phyloP scores from a whole-genome alignment of 2,888 invertebrate species.

The Pachymerium ferrugineum region DNA sequence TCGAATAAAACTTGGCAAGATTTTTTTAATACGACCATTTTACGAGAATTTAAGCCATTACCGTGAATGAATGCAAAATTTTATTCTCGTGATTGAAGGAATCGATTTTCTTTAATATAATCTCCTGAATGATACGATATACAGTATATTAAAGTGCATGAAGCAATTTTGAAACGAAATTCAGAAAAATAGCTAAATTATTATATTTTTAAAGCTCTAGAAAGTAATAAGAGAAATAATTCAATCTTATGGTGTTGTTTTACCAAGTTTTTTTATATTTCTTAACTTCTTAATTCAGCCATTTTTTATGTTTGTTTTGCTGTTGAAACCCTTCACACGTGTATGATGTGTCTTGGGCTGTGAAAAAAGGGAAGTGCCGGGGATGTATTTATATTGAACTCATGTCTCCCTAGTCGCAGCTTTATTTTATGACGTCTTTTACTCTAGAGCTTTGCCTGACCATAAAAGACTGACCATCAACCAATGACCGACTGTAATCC shows the following conservation, averaged over 20 bases:
- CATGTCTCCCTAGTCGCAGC: constrained; percentile 15
- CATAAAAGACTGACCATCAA: constrained; percentile 8
- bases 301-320: not conserved
- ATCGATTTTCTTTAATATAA: constrained; percentile 4
- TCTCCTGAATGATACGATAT: constrained; percentile 11
- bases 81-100: not conserved
- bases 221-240: not conserved
- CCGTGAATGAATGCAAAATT: not conserved
- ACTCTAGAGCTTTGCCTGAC: constrained; percentile 4
- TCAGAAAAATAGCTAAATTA: too few relatives aligned
- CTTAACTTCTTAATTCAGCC: not conserved
- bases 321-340: too few relatives aligned
- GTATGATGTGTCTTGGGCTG: not conserved
- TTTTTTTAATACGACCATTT: not conserved
- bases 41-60: not conserved
- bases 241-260: too few relatives aligned
- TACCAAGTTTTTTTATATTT: not conserved
- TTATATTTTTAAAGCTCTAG: too few relatives aligned
- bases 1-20: not conserved
- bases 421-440: constrained; percentile 22
- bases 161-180: not conserved
- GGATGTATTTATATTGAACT: constrained; percentile 25
- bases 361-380: not conserved
- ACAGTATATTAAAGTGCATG: too few relatives aligned
- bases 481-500: constrained; percentile 7